Conservation (phyloP, 1,140 invertebrate genomes). For the Paraescarpia echinospica region DNA sequence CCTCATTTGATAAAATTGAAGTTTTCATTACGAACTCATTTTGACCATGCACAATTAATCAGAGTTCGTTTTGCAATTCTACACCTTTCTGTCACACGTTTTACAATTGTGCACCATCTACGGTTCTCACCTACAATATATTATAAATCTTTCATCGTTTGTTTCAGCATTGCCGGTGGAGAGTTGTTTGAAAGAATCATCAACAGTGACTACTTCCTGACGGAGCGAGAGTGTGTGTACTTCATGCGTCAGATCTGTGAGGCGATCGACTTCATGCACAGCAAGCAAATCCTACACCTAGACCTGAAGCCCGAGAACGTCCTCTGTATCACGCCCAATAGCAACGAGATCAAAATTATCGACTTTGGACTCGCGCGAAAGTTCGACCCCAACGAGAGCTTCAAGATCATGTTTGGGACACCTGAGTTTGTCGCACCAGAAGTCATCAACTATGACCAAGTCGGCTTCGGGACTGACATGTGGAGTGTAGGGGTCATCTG, state of each 20-base stretch:
- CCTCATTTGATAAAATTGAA: too few relatives aligned
- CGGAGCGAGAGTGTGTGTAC: constrained; percentile 86
- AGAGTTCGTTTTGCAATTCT: too few relatives aligned
- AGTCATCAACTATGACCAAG: constrained; percentile 87
- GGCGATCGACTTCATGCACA: constrained; percentile 87
- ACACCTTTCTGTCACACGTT: too few relatives aligned
- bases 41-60: too few relatives aligned
- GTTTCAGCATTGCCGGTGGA: constrained; percentile 80
- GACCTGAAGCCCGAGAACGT: constrained; percentile 99
- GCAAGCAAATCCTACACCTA: constrained; percentile 83
- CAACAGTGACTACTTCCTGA: constrained; percentile 87
- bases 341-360: constrained; percentile 99
- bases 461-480: constrained; percentile 85
- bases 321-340: constrained; percentile 96
- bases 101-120: too few relatives aligned
- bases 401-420: constrained; percentile 76
- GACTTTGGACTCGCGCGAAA: constrained; percentile 83
- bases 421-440: constrained; percentile 94
- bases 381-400: constrained; percentile 19
- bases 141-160: background rate
- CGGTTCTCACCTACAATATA: too few relatives aligned
- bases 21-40: too few relatives aligned
- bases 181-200: constrained; percentile 90
- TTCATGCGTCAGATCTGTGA: constrained; percentile 90
- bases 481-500: constrained; percentile 94